Evolutionary conservation across 2,888 invertebrate genomes (phyloP).

Genomic region (Polyploca ridens): DNA sequence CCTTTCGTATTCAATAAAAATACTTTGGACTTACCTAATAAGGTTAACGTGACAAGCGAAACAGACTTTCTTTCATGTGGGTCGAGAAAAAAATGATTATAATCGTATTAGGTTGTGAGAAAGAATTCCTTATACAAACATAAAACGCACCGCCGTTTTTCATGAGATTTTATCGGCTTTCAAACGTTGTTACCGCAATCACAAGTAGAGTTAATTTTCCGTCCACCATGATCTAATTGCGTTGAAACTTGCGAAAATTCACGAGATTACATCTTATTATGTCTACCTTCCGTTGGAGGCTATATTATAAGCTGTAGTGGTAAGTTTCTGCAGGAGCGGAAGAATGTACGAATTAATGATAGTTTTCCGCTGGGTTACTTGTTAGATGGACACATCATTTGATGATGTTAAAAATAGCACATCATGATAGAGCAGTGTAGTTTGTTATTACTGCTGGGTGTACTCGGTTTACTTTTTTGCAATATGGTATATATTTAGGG

Average conservation of each 20-base stretch:
- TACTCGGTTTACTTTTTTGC: not conserved
- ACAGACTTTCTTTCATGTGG: not conserved
- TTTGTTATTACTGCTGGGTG: not conserved
- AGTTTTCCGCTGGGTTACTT: not conserved
- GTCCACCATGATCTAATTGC: not conserved
- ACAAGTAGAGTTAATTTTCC: not conserved
- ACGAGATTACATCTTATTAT: not conserved
- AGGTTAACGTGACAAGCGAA: not conserved
- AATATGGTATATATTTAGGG: not conserved
- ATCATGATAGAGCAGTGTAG: not conserved
- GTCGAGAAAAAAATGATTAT: not conserved
- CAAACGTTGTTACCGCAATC: not conserved
- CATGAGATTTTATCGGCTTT: not conserved
- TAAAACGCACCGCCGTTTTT: not conserved
- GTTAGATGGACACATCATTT: not conserved
- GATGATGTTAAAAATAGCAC: not conserved
- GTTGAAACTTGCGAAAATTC: conserved; percentile 3
- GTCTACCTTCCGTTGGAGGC: not conserved
- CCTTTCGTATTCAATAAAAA: too few species aligned
- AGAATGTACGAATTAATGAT: not conserved
- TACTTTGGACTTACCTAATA: too few species aligned
- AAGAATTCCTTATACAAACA: not conserved
- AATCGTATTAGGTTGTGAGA: not conserved
- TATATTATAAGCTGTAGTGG: not conserved
- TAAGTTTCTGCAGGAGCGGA: not conserved